A percentile compares a stretch with the other conserved stretches of the same genome.
Evolutionary conservation across 30 jellyfish, hydroid and myxozoan species (phyloP).

Genomic region (Catostylus mosaicus): DNA sequence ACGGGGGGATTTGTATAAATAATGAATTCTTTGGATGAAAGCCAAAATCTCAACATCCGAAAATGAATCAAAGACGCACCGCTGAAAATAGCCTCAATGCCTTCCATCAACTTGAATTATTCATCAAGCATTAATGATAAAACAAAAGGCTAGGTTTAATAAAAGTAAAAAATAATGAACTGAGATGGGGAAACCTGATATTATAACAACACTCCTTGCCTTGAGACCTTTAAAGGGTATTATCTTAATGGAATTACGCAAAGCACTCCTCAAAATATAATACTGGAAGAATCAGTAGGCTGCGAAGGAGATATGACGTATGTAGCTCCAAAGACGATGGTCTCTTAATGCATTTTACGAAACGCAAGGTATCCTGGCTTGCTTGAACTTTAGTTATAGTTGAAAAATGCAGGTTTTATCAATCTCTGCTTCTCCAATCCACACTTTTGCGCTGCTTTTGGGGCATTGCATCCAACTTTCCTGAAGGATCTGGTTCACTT

Average conservation of each 20-base stretch:
- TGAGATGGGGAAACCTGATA: background rate
- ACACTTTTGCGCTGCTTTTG: too few relatives aligned
- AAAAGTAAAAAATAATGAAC: background rate
- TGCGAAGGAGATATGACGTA: too few relatives aligned
- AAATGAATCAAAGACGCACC: conserved; percentile 14
- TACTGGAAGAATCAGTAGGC: too few relatives aligned
- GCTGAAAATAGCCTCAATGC: background rate
- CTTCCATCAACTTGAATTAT: background rate
- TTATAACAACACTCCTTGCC: background rate
- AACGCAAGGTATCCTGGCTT: too few relatives aligned
- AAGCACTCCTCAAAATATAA: background rate
- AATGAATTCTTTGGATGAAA: conserved; percentile 7
- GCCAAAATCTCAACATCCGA: conserved; percentile 6
- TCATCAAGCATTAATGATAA: background rate
- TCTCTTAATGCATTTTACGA: too few relatives aligned
- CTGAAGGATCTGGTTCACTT: too few relatives aligned
- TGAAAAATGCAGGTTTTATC: too few relatives aligned
- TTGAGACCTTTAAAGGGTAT: background rate
- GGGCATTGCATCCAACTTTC: too few relatives aligned
- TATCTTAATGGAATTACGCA: background rate
- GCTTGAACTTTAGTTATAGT: too few relatives aligned
- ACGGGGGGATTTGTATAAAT: conserved; percentile 17
- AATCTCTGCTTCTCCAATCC: too few relatives aligned
- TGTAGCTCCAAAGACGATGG: too few relatives aligned
- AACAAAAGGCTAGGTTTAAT: background rate